phyloP scores from a whole-genome alignment of 2,888 invertebrate species.

The Branchellion lobata region DNA sequence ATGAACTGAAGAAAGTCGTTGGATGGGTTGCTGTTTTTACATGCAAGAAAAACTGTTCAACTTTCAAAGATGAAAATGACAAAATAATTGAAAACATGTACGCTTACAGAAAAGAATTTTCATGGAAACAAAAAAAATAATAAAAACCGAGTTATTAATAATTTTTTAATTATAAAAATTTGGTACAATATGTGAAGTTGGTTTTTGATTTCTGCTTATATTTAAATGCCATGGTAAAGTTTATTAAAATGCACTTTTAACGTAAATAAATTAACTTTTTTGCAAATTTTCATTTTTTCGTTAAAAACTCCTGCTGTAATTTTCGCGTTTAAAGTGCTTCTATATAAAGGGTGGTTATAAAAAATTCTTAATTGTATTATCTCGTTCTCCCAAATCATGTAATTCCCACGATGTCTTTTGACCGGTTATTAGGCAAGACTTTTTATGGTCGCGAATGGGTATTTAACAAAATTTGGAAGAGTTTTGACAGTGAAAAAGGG shows the following conservation, averaged over 20 bases:
- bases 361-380: background rate
- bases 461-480: slow-evolving; percentile 86
- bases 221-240: background rate
- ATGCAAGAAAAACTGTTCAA: background rate
- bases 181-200: too few relatives aligned
- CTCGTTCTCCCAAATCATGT: too few relatives aligned
- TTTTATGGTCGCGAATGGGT: slow-evolving; percentile 94
- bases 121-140: background rate
- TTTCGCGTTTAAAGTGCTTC: background rate
- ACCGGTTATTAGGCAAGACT: slow-evolving; percentile 57
- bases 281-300: background rate
- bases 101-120: background rate
- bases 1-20: background rate
- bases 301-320: background rate
- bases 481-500: slow-evolving; percentile 74
- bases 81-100: background rate
- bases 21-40: background rate
- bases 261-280: background rate
- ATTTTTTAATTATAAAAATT: too few relatives aligned
- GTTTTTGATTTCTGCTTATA: too few relatives aligned
- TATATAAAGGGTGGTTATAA: background rate
- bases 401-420: slow-evolving; percentile 57
- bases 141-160: too few relatives aligned
- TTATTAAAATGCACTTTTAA: background rate
- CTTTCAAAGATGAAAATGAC: too few relatives aligned